Conservation (phyloP, 1,140 invertebrate genomes). For the Drosophila chauvacae region DNA sequence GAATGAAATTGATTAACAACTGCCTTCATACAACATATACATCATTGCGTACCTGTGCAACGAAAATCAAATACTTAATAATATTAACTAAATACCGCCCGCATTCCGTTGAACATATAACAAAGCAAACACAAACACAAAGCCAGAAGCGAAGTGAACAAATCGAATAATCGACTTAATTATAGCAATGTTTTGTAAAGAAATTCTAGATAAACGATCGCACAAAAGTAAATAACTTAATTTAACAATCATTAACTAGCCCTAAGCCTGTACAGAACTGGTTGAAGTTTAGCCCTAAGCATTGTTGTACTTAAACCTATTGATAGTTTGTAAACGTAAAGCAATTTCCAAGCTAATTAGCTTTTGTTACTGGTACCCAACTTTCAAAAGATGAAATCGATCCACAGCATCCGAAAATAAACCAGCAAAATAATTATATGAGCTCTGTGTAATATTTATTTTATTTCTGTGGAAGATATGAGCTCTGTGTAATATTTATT, state of each 20-base stretch:
- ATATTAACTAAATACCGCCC: constrained; percentile 49
- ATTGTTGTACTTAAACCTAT: constrained; percentile 72
- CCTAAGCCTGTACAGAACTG: constrained; percentile 62
- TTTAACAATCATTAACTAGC: constrained; percentile 22
- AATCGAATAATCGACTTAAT: constrained; percentile 57
- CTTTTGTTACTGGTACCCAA: constrained; percentile 47
- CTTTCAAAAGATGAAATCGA: constrained; percentile 38
- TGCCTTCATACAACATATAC: constrained; percentile 30
- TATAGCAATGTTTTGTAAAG: constrained; percentile 49
- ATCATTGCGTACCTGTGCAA: constrained; percentile 80
- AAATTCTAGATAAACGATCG: constrained; percentile 36
- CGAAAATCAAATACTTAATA: constrained; percentile 65
- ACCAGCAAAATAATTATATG: constrained; percentile 35
- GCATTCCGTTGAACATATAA: constrained; percentile 62
- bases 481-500: background rate
- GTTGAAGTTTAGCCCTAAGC: constrained; percentile 70
- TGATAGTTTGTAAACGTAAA: constrained; percentile 25
- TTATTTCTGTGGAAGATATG: background rate
- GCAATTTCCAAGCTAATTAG: constrained; percentile 36
- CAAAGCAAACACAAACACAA: constrained; percentile 21
- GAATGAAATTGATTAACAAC: constrained; percentile 53
- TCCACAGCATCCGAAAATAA: constrained; percentile 28
- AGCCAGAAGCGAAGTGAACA: constrained; percentile 65
- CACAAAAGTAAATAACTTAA: constrained; percentile 33
- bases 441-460: background rate